Percentiles rank a stretch among this genome's conserved stretches.
Conservation (phyloP, 2,113 vertebrate genomes). For the Uria lomvia region DNA sequence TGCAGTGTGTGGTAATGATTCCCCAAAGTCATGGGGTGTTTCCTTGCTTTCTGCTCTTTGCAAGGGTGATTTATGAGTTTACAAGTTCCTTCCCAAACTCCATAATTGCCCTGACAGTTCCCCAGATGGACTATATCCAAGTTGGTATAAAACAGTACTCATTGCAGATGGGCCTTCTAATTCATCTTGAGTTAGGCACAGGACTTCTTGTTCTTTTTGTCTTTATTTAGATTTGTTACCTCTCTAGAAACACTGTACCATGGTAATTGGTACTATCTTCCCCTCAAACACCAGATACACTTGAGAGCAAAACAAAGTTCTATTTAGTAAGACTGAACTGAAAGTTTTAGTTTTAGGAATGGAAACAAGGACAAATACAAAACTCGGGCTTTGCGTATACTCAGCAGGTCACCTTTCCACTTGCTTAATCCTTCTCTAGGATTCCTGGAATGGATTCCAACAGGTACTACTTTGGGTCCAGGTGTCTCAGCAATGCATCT, state of each 20-base stretch:
- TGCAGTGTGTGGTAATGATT: neutral
- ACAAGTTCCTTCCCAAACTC: conserved; percentile 30
- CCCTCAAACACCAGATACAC: neutral
- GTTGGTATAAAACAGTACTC: neutral
- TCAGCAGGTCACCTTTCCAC: neutral
- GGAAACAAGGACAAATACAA: neutral
- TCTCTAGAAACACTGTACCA: neutral
- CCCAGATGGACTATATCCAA: conserved; percentile 6
- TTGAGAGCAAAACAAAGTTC: neutral
- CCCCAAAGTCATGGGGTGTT: conserved; percentile 13
- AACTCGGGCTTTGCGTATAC: neutral
- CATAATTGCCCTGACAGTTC: neutral
- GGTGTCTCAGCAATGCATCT: neutral
- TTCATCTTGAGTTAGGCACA: neutral
- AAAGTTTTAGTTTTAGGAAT: neutral
- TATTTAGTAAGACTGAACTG: neutral
- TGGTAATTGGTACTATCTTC: neutral
- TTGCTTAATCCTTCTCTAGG: neutral
- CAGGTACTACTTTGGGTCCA: neutral
- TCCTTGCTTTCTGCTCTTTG: conserved; percentile 30
- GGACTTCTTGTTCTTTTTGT: neutral
- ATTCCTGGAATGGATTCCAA: neutral
- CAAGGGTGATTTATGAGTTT: conserved; percentile 45
- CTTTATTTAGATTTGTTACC: neutral
- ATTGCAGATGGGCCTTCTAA: neutral